Base-by-base conservation (phyloP, 2,113 vertebrate species). In the Rhinichthys klamathensis region DNA sequence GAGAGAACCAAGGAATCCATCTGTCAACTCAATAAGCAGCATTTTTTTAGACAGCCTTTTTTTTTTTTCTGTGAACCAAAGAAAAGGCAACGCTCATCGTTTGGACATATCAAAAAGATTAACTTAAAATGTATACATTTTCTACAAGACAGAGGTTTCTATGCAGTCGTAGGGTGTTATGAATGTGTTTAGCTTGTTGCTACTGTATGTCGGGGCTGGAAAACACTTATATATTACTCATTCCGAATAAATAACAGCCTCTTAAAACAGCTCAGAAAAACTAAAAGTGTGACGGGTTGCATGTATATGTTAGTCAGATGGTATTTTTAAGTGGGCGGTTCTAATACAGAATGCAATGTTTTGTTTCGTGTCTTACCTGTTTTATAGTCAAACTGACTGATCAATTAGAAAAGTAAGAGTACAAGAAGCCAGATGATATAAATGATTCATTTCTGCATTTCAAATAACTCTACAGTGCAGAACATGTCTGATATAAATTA, bases 21-120 rank as follows among this genome's bases (percentile, higher is more conserved):
- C 38, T 63, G 77, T 72, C 54, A 79, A 35, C 67, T 49, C 54
- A 63, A 79, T 9, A 78, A 51, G 61, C 51, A 72, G 69, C 56
- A n/a, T 18, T 3, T 61, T 4, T 79, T 70, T 18, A 49, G 4
- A 15, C 4, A 15, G 12, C 4, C 4, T 9, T 9, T 54, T 2
- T 23, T 3, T 56, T 69, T 41, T 41, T 10, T 61, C 23, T 25
- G 13, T 3, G 25, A 60, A 1, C 9, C 21, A 15, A 12, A 77
- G 27, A 78, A 60, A 38, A 60, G 30, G 32, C 6, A 78, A 13
- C 5, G 23, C 25, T 38, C 54, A 38, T 25, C 11, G 1, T 0
- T n/a, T n/a, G 21, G 32, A 60, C 32, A 8, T n/a, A 23, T n/a
- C 18, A 35, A 58, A 58, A 35, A 35, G 18, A 3, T 13, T 35